Percentiles rank a stretch among this genome's conserved stretches.
phyloP scores from a whole-genome alignment of 2,888 invertebrate genomes.

The Drosophila cyrtoloma region DNA sequence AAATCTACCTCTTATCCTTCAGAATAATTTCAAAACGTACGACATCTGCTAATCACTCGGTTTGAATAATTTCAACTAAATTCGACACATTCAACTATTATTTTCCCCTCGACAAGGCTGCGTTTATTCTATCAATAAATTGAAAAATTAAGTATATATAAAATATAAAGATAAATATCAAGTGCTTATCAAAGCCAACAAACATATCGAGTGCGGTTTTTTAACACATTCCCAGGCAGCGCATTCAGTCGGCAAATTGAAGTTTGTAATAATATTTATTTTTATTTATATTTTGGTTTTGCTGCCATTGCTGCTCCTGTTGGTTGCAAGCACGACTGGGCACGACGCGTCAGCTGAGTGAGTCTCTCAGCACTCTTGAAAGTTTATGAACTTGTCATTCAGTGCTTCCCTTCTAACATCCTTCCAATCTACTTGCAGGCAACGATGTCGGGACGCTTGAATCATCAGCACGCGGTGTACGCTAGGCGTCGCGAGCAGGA shows the following conservation, averaged over 20 bases:
- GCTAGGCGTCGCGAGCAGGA: constrained; percentile 83
- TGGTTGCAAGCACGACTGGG: constrained; percentile 46
- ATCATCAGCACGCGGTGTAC: constrained; percentile 82
- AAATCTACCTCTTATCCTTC: neutral
- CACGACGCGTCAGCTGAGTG: constrained; percentile 2
- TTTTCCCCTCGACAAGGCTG: constrained; percentile 31
- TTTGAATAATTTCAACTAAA: constrained; percentile 1
- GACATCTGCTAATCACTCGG: neutral
- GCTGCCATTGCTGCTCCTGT: constrained; percentile 13
- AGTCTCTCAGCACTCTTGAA: constrained; percentile 26
- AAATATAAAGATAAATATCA: constrained; percentile 22
- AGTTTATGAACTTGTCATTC: constrained; percentile 71
- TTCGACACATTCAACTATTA: constrained; percentile 2
- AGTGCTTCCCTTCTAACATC: constrained; percentile 29
- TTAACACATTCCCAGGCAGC: constrained; percentile 30
- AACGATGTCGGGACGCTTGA: constrained; percentile 65
- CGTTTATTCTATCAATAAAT: constrained; percentile 14
- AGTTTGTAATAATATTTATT: constrained; percentile 21
- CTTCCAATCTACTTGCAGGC: constrained; percentile 23
- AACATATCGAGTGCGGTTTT: constrained; percentile 10
- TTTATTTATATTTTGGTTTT: neutral
- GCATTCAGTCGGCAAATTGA: constrained; percentile 58
- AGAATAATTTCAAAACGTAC: neutral
- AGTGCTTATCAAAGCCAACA: constrained; percentile 10
- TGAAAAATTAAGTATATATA: neutral